A percentile compares a stretch with the other conserved stretches of the same genome.
These are phyloP conservation scores for Euwallacea fornicatus DNA, from an alignment of 1,140 invertebrate species.

Conservation along the genomic window DNA sequence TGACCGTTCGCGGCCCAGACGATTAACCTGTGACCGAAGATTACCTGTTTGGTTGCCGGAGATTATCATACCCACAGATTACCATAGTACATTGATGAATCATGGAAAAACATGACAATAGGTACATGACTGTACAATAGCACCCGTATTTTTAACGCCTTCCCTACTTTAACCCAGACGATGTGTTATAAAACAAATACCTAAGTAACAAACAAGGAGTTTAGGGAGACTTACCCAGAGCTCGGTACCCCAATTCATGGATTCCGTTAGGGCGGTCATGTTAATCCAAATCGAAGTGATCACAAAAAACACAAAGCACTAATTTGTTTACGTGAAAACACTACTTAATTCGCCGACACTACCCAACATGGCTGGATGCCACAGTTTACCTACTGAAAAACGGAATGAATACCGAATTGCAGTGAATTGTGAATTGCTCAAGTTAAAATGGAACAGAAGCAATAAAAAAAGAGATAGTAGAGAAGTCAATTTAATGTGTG, in stretches of 20 bases:
- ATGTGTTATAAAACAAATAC: background rate
- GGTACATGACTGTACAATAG: background rate
- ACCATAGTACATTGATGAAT: too few relatives aligned
- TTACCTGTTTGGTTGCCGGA: background rate
- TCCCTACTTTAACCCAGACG: slow-evolving; percentile 1
- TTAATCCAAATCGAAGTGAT: slow-evolving; percentile 41
- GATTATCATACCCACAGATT: too few relatives aligned
- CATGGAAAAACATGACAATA: too few relatives aligned
- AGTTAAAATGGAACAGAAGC: too few relatives aligned
- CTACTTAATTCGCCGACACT: slow-evolving; percentile 41
- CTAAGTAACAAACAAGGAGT: background rate
- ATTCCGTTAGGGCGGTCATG: slow-evolving; percentile 48
- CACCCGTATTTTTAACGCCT: background rate
- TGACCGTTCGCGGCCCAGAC: slow-evolving; percentile 28
- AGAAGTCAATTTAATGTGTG: too few relatives aligned
- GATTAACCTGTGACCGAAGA: slow-evolving; percentile 36
- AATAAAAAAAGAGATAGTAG: too few relatives aligned
- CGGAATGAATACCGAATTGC: background rate
- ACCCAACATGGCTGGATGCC: slow-evolving; percentile 46
- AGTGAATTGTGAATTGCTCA: too few relatives aligned
- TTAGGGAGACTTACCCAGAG: slow-evolving; percentile 59
- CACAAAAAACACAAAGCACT: slow-evolving; percentile 43
- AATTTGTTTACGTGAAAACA: slow-evolving; percentile 40
- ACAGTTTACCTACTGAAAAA: slow-evolving; percentile 22
- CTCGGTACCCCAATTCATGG: slow-evolving; percentile 64